Evolutionary conservation across 1,140 invertebrate genomes (phyloP).

Genomic region (Pachypeltis micranthus): DNA sequence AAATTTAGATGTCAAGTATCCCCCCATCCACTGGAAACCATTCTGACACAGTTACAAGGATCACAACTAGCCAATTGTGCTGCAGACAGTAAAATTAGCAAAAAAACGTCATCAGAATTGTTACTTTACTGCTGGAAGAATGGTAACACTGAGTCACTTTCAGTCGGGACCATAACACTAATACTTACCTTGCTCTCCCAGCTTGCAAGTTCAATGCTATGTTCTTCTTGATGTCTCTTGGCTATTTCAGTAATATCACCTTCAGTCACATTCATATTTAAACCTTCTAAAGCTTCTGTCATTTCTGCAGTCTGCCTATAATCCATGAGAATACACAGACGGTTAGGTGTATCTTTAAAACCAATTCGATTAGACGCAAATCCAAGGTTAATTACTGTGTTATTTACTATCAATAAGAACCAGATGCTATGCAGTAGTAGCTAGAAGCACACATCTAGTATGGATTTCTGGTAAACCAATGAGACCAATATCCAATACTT

Average conservation of each 20-base stretch:
- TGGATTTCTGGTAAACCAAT: neutral
- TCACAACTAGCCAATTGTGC: too few relatives aligned
- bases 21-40: too few relatives aligned
- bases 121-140: neutral
- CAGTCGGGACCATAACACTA: too few relatives aligned
- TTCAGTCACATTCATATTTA: conserved; percentile 54
- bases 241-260: conserved; percentile 65
- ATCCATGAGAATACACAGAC: neutral
- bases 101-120: neutral
- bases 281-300: conserved; percentile 52
- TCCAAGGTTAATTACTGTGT: neutral
- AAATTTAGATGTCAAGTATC: too few relatives aligned
- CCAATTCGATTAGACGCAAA: neutral
- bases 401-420: neutral
- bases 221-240: conserved; percentile 62
- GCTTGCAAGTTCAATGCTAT: conserved; percentile 57
- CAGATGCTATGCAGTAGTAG: neutral
- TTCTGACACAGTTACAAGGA: too few relatives aligned
- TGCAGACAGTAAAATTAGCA: neutral
- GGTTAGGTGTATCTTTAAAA: neutral
- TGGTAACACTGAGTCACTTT: too few relatives aligned
- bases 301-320: conserved; percentile 60
- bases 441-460: neutral
- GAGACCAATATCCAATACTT: neutral
- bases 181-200: conserved; percentile 23